Percentiles rank a stretch among this genome's conserved stretches.
phyloP scores from a whole-genome alignment of 2,113 vertebrate species.

The Elgaria multicarinata region DNA sequence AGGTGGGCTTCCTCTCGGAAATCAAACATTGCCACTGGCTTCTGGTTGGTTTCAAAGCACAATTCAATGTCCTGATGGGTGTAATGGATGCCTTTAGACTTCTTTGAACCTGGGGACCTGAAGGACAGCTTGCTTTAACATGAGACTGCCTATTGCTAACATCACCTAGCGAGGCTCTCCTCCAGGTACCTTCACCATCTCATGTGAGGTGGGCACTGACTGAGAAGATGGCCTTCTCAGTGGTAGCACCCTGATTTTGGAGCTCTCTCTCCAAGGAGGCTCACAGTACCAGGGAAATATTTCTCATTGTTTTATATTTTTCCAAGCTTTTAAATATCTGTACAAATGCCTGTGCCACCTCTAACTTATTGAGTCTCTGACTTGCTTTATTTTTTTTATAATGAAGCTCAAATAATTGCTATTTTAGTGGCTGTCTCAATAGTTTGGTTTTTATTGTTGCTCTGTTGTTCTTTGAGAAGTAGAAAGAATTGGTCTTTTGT shows the following conservation, averaged over 20 bases:
- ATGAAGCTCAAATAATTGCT: neutral
- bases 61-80: too few relatives aligned
- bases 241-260: neutral
- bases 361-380: neutral
- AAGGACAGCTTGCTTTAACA: neutral
- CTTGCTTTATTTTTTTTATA: too few relatives aligned
- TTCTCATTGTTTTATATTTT: neutral
- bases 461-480: neutral
- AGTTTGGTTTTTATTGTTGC: neutral
- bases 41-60: too few relatives aligned
- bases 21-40: too few relatives aligned
- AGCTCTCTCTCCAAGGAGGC: neutral
- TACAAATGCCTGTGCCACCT: neutral
- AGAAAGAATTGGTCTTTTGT: neutral
- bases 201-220: neutral
- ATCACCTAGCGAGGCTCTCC: too few relatives aligned
- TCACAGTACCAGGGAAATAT: neutral
- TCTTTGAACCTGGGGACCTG: neutral
- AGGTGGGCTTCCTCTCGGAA: too few relatives aligned
- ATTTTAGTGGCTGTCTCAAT: neutral
- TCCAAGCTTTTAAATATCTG: neutral
- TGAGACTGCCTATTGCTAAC: neutral
- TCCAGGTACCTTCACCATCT: too few relatives aligned
- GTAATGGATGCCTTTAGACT: too few relatives aligned
- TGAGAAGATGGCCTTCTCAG: neutral